Percentiles rank a stretch among this genome's conserved stretches.
Evolutionary conservation across 2,797 vertebrate species (phyloP).

Genomic region (Lemur catta): DNA sequence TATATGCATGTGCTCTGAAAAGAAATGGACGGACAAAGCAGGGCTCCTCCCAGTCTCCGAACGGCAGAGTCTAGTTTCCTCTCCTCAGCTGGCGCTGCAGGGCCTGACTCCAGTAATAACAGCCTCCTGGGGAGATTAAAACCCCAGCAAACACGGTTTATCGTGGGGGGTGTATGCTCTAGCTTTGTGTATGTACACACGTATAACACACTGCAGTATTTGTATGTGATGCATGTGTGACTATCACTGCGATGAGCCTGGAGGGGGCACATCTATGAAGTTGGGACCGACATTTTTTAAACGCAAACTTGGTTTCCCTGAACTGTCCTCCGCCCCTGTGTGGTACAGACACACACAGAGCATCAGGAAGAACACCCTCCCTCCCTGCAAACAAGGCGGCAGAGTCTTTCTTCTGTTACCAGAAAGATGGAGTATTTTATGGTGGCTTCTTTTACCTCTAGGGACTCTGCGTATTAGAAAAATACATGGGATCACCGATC

Average conservation of each 20-base stretch:
- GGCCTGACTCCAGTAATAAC: slow-evolving; percentile 81
- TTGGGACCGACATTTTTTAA: slow-evolving; percentile 47
- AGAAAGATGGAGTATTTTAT: neutral
- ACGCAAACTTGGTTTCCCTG: slow-evolving; percentile 49
- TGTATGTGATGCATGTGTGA: slow-evolving; percentile 51
- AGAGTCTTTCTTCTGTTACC: slow-evolving; percentile 2
- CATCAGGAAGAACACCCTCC: neutral
- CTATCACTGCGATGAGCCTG: slow-evolving; percentile 56
- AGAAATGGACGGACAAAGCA: slow-evolving; percentile 75
- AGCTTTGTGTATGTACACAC: slow-evolving; percentile 73
- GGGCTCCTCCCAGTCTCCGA: slow-evolving; percentile 76
- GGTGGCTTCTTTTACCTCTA: neutral
- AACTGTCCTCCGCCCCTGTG: neutral
- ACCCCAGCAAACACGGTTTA: slow-evolving; percentile 79
- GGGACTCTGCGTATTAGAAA: slow-evolving; percentile 18
- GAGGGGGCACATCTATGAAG: slow-evolving; percentile 40
- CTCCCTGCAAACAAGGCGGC: neutral
- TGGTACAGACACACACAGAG: neutral
- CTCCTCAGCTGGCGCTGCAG: slow-evolving; percentile 80
- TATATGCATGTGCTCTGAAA: slow-evolving; percentile 73
- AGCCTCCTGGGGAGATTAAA: slow-evolving; percentile 83
- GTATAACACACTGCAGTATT: slow-evolving; percentile 67
- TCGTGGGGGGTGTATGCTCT: slow-evolving; percentile 80
- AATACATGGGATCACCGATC: neutral
- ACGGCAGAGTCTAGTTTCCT: slow-evolving; percentile 79